Conservation (phyloP, 1,140 invertebrate species). For the Spodoptera frugiperda region DNA sequence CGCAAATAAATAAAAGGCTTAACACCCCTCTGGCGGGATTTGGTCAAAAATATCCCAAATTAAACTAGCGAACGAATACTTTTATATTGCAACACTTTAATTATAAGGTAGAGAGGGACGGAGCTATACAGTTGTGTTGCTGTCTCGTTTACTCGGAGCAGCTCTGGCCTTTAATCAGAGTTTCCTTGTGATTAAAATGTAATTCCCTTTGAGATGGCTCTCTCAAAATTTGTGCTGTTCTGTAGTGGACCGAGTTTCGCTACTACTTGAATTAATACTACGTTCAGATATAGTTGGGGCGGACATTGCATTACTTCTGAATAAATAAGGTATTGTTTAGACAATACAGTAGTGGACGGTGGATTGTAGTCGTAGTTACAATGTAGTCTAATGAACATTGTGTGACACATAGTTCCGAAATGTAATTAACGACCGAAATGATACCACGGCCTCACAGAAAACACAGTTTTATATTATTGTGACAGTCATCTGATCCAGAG, state of each 20-base stretch:
- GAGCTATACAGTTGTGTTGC: conserved; percentile 1
- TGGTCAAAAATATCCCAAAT: conserved; percentile 12
- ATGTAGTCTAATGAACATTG: too few relatives aligned
- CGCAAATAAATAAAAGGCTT: conserved; percentile 12
- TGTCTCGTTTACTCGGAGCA: not conserved
- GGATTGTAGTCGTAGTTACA: too few relatives aligned
- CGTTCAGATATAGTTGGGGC: too few relatives aligned
- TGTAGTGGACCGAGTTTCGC: not conserved
- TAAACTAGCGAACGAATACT: conserved; percentile 12
- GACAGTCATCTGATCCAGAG: too few relatives aligned
- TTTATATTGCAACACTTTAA: conserved; percentile 32
- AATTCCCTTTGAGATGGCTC: conserved; percentile 30
- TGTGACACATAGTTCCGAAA: too few relatives aligned
- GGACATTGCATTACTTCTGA: too few relatives aligned
- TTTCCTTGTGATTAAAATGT: conserved; percentile 35
- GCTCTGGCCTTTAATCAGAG: conserved; percentile 28
- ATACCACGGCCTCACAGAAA: too few relatives aligned
- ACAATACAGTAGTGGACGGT: too few relatives aligned
- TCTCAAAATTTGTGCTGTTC: conserved; percentile 2
- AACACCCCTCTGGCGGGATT: not conserved
- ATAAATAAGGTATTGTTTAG: too few relatives aligned
- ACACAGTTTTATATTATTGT: too few relatives aligned
- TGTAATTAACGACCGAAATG: too few relatives aligned
- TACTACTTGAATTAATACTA: not conserved
- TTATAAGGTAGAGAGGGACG: not conserved